A percentile compares a stretch with the other conserved stretches of the same genome.
Conservation (phyloP, 2,888 invertebrate species). For the Antheraea assamensis region DNA sequence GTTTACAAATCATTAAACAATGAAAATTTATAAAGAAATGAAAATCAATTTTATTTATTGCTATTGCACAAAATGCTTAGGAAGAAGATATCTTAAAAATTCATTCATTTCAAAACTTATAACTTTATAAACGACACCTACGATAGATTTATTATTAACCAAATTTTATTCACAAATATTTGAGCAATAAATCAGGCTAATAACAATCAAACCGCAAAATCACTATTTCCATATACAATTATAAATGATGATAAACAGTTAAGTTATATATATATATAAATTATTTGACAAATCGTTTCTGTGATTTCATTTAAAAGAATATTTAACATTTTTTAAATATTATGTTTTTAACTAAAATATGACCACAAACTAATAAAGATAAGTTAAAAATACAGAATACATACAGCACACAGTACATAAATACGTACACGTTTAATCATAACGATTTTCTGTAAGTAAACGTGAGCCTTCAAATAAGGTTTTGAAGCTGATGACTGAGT, state of each 20-base stretch:
- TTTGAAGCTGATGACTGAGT: not conserved
- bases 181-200: not conserved
- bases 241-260: not conserved
- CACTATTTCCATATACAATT: not conserved
- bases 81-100: too few relatives aligned
- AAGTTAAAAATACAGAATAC: not conserved
- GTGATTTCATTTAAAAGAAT: not conserved
- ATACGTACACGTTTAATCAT: not conserved
- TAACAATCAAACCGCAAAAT: not conserved
- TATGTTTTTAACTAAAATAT: not conserved
- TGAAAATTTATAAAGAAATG: too few relatives aligned
- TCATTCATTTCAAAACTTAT: too few relatives aligned
- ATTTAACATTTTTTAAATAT: not conserved
- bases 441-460: not conserved
- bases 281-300: not conserved
- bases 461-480: not conserved
- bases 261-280: not conserved
- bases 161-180: not conserved
- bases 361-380: not conserved
- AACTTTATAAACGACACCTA: too few relatives aligned
- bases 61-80: too few relatives aligned
- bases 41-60: too few relatives aligned
- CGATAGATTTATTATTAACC: too few relatives aligned
- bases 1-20: too few relatives aligned
- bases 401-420: not conserved